phyloP scores from a whole-genome alignment of 2,888 invertebrate species.

The Drosophila rellima region DNA sequence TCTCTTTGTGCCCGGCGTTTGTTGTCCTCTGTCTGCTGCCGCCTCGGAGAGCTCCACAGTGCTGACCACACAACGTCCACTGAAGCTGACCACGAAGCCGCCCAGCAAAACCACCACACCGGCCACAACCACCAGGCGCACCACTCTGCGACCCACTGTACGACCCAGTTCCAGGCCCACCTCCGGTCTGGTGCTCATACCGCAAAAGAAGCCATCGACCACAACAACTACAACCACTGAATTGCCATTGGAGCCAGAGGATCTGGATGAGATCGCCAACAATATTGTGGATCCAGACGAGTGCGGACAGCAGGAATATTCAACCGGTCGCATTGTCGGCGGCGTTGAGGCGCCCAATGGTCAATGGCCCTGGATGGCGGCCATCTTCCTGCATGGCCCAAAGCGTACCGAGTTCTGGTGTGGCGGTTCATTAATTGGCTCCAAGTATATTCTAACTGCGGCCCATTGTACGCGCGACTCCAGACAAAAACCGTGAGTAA shows the following conservation, averaged over 20 bases:
- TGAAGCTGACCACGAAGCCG: constrained; percentile 79
- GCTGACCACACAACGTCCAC: constrained; percentile 83
- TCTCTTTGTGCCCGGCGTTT: constrained; percentile 96
- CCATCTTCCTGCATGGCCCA: constrained; percentile 95
- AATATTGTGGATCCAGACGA: constrained; percentile 87
- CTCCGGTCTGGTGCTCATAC: constrained; percentile 79
- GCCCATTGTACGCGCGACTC: constrained; percentile 97
- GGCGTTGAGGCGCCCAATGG: constrained; percentile 94
- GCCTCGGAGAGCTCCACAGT: constrained; percentile 74
- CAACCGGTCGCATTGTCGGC: constrained; percentile 95
- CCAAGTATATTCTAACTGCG: constrained; percentile 92
- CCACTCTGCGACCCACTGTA: constrained; percentile 71
- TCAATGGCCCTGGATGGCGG: constrained; percentile 98
- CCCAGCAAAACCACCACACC: constrained; percentile 72
- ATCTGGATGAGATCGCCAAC: constrained; percentile 72
- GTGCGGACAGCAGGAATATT: constrained; percentile 93
- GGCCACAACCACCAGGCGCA: constrained; percentile 84
- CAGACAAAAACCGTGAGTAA: constrained; percentile 93
- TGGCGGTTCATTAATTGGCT: constrained; percentile 94
- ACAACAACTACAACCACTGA: constrained; percentile 87
- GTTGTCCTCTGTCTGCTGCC: constrained; percentile 89
- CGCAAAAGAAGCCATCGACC: constrained; percentile 85
- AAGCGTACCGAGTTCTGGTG: constrained; percentile 97
- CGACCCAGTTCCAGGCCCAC: constrained; percentile 75
- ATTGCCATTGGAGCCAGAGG: constrained; percentile 76